Conservation (phyloP, 2,797 vertebrate genomes). For the Dryobates pubescens region DNA sequence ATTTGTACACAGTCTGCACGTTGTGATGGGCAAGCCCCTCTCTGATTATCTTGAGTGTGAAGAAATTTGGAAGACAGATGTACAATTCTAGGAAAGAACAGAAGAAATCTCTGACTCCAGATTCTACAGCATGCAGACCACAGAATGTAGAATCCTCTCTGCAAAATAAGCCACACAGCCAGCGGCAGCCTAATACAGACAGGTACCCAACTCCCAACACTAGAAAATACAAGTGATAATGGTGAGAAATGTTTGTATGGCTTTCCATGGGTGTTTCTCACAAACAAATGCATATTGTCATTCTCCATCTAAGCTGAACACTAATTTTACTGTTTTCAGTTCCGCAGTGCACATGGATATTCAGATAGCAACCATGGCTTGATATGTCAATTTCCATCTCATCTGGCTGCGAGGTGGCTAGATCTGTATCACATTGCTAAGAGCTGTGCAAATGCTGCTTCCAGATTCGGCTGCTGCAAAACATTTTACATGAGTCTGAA, state of each 20-base stretch:
- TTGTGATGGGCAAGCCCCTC: neutral
- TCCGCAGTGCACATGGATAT: neutral
- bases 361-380: neutral
- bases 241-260: neutral
- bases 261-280: neutral
- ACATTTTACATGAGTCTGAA: conserved; percentile 65
- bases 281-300: neutral
- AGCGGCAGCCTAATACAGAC: neutral
- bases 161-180: neutral
- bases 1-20: neutral
- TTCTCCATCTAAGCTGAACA: neutral
- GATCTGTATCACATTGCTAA: conserved; percentile 29
- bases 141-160: neutral
- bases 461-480: conserved; percentile 62
- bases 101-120: neutral
- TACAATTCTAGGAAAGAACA: neutral
- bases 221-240: neutral
- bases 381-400: conserved; percentile 4
- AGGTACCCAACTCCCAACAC: neutral
- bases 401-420: conserved; percentile 16
- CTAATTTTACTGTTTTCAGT: neutral
- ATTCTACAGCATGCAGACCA: neutral
- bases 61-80: neutral
- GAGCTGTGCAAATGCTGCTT: conserved; percentile 32
- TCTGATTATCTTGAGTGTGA: neutral